Conservation (phyloP, 2,888 invertebrate genomes). For the Dryococelus australis region DNA sequence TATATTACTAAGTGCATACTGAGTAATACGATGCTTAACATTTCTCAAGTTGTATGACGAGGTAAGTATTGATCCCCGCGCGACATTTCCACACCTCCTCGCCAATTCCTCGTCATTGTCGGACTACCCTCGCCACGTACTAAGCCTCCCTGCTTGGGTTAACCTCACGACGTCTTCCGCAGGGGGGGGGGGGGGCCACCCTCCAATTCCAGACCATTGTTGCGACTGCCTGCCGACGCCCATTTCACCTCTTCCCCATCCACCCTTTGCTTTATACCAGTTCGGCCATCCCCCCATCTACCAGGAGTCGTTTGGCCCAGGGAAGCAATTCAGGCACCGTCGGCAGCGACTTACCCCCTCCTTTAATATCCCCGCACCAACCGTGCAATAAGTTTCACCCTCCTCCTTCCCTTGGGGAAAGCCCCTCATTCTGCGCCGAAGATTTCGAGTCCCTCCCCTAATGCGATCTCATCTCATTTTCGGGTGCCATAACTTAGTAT, state of each 20-base stretch:
- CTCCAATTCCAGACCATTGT: background rate
- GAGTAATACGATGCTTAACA: too few relatives aligned
- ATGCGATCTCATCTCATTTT: conserved; percentile 16
- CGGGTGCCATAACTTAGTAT: background rate
- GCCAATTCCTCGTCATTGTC: background rate
- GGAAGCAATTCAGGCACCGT: background rate
- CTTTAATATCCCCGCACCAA: background rate
- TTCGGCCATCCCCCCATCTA: background rate
- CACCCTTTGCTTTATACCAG: background rate
- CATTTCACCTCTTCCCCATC: background rate
- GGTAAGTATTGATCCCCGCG: too few relatives aligned
- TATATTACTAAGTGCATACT: too few relatives aligned
- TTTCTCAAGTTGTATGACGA: too few relatives aligned
- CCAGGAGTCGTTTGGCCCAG: background rate
- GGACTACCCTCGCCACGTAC: too few relatives aligned
- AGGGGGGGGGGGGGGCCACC: background rate
- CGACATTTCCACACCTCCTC: background rate
- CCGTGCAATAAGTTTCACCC: background rate
- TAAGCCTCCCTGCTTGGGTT: too few relatives aligned
- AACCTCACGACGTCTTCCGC: background rate
- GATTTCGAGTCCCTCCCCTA: background rate
- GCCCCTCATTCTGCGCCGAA: background rate
- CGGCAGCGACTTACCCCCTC: too few relatives aligned
- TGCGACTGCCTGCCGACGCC: background rate
- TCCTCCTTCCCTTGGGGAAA: background rate